Evolutionary conservation across 2,888 invertebrate genomes (phyloP).

Genomic region (Heliothis peltigera): DNA sequence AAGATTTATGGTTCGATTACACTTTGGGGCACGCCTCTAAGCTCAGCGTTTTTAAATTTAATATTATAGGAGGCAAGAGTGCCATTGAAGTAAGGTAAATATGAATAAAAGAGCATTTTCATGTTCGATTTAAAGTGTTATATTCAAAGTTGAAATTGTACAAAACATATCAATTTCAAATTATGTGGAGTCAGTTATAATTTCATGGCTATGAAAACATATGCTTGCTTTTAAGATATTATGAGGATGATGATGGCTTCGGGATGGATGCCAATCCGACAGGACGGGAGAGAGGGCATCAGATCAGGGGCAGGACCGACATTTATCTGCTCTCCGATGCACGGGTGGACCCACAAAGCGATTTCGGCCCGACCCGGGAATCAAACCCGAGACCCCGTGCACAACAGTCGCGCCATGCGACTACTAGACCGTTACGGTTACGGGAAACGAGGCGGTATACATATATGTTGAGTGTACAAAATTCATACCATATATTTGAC

Average conservation of each 20-base stretch:
- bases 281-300: no score
- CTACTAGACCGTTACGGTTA: no score
- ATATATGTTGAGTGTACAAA: no score
- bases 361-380: no score
- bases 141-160: conserved; percentile 29
- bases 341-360: no score
- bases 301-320: no score
- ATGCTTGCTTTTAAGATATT: background rate
- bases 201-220: conserved; percentile 8
- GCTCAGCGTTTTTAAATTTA: conserved; percentile 60
- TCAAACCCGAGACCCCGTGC: no score
- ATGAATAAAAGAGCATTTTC: conserved; percentile 50
- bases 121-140: conserved; percentile 49
- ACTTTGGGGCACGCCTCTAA: conserved; percentile 49
- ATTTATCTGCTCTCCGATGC: no score
- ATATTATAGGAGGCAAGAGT: conserved; percentile 52
- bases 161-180: conserved; percentile 5
- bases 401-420: no score
- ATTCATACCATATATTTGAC: conserved; percentile 11
- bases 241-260: no score
- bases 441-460: no score
- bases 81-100: conserved; percentile 51
- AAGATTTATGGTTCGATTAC: conserved; percentile 63
- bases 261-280: no score
- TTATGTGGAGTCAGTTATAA: conserved; percentile 9